phyloP scores from a whole-genome alignment of 2,888 invertebrate species.

The Brachypalpus laphriformis region DNA sequence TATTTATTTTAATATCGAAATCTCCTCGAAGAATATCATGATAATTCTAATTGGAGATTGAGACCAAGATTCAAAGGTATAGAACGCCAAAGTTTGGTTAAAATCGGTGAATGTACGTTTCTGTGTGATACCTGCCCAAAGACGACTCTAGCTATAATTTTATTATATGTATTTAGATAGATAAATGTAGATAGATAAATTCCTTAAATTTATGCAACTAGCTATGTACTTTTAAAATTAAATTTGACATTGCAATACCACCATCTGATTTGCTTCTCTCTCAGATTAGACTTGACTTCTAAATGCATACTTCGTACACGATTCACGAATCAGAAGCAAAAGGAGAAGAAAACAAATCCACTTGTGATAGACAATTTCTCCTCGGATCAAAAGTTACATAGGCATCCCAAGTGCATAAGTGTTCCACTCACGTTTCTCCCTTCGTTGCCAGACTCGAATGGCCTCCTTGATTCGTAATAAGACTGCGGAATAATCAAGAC shows the following conservation, averaged over 20 bases:
- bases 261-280: constrained; percentile 6
- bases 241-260: background rate
- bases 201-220: background rate
- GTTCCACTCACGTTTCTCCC: constrained; percentile 59
- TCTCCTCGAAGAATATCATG: too few relatives aligned
- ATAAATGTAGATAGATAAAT: too few relatives aligned
- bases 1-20: too few relatives aligned
- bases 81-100: too few relatives aligned
- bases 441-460: constrained; percentile 33
- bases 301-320: constrained; percentile 40
- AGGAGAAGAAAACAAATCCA: constrained; percentile 8
- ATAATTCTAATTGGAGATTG: too few relatives aligned
- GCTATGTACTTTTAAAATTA: background rate
- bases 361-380: constrained; percentile 65
- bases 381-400: constrained; percentile 30
- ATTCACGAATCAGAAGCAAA: constrained; percentile 18
- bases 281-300: background rate
- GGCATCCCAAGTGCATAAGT: constrained; percentile 57
- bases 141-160: too few relatives aligned
- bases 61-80: too few relatives aligned
- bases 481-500: constrained; percentile 56
- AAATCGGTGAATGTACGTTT: too few relatives aligned
- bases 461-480: constrained; percentile 50
- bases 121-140: too few relatives aligned
- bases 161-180: too few relatives aligned